Evolutionary conservation across 2,888 invertebrate genomes (phyloP), one percentile per base, ranked within the genome.

Genomic region (Drosophila monieri): DNA sequence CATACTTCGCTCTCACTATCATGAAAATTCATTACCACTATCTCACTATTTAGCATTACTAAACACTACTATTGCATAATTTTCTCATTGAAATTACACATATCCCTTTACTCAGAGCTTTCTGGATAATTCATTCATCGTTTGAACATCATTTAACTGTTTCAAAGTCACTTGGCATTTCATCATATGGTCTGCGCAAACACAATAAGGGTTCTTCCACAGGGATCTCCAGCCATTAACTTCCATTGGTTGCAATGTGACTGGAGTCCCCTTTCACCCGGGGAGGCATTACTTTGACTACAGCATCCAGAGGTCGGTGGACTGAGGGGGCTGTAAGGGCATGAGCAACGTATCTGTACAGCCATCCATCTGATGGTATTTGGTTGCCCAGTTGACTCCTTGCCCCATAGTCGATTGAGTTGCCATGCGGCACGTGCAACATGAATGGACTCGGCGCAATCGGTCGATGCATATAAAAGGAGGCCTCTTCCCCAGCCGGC

Each of bases 341-440:
- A n/a, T 35, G 52, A 8, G 14, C 41, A 62, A 30, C 60, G 15
- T 27, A 65, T 44, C 62, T 44, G 62, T 51, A 51, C 27, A 35
- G 18, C 32, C 43, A 64, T 64, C 65, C 53, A 44, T 64, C 65
- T 53, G 64, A 62, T 70, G 61, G 49, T 69, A 70, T 69, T 70
- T 70, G 69, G 62, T 61, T 53, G 71, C 46, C 14, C 58, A 47
- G 58, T 59, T 68, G 67, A 68, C 68, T 68, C 51, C 68, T 51
- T 18, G 57, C 44, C 56, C 71, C 71, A 51, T 62, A 71, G 72
- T 71, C 70, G 72, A 70, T 80, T 68, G 76, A 64, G 73, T 80
- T 77, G 81, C 62, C 57, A 74, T 85, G 54, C 72, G 58, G 83
- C 83, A 85, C 83, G 75, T 79, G 77, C 79, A 59, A 39, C 23